Evolutionary conservation across 64 coral and sea anemone genomes (phyloP).

Genomic region (Pocillopora verrucosa): DNA sequence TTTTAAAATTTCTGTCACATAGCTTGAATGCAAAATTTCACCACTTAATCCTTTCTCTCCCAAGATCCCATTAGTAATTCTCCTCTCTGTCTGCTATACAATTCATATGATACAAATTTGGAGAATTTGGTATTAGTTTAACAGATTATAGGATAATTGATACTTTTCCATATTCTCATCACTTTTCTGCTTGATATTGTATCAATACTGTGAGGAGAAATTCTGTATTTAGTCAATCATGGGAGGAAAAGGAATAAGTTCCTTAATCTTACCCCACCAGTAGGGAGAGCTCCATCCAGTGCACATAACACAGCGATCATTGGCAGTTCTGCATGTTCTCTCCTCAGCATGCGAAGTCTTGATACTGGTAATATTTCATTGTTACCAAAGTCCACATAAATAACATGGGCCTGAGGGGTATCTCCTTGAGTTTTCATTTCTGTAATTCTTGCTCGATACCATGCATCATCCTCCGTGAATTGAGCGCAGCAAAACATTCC

Average conservation of each 20-base stretch:
- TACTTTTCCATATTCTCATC: not conserved
- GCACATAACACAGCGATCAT: constrained; percentile 78
- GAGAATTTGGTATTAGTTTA: not conserved
- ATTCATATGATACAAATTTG: too few relatives aligned
- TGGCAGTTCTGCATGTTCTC: constrained; percentile 73
- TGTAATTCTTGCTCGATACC: constrained; percentile 78
- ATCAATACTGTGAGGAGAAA: too few relatives aligned
- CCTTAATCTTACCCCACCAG: not conserved
- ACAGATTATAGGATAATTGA: too few relatives aligned
- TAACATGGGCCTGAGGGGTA: constrained; percentile 37
- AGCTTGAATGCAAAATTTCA: too few relatives aligned
- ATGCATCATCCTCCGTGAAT: constrained; percentile 76
- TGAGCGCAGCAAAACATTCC: constrained; percentile 77
- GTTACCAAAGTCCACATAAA: constrained; percentile 95
- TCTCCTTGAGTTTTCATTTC: constrained; percentile 17
- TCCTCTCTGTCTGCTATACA: too few relatives aligned
- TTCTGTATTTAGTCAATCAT: too few relatives aligned
- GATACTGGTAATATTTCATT: constrained; percentile 50
- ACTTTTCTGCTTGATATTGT: too few relatives aligned
- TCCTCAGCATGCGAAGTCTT: constrained; percentile 58
- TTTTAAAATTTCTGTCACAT: too few relatives aligned
- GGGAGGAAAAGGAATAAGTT: not conserved
- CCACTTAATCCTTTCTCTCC: too few relatives aligned
- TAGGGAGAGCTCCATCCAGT: constrained; percentile 49
- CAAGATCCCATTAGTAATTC: too few relatives aligned